Base-by-base conservation (phyloP, 2,888 invertebrate genomes). In the Sabellastarte sp. region DNA sequence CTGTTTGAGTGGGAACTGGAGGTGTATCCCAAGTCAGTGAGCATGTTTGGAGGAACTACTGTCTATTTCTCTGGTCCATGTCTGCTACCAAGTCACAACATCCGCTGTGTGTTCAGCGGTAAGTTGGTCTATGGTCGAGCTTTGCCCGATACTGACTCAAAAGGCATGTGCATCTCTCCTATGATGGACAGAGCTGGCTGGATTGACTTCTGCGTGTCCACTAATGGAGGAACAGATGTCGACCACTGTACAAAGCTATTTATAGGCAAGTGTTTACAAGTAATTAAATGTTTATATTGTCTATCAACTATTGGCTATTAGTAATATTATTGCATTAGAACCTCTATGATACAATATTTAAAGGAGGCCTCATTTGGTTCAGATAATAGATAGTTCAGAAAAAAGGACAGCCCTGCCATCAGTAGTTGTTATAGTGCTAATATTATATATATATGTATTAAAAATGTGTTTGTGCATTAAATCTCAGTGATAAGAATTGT, bases 1-100 rank as follows among this genome's bases (percentile, higher is more conserved):
- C 59, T 24, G 10, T 29, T 26, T 29, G 50, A 30, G 1, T 53
- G 59, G 63, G 32, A 52, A 1, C 32, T 63, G 30, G 41, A 32
- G 53, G 30, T 63, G 2, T 26, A 60, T 56, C 63, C 63, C 3
- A n/a, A 30, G 5, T 28, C 24, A 24, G 60, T 30, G 1, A 29
- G n/a, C 29, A 63, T 63, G 63, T 29, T 60, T 1, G 63, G 63
- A 2, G 63, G 63, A 2, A 10, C n/a, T 50, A 41, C 30, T 5
- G 15, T 63, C 4, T 60, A 63, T 50, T n/a, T 57, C 1, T 51
- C 63, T 2, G 63, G 59, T 5, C 63, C 59, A n/a, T 63, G 63
- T 50, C 32, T 60, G 29, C 50, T 24, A 3, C 53, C 20, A 5
- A 5, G 24, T 5, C 53, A 53, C 15, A 24, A 41, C 41, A 41